Evolutionary conservation across 2,888 invertebrate species (phyloP).

Genomic region (Dendrolimus pini): DNA sequence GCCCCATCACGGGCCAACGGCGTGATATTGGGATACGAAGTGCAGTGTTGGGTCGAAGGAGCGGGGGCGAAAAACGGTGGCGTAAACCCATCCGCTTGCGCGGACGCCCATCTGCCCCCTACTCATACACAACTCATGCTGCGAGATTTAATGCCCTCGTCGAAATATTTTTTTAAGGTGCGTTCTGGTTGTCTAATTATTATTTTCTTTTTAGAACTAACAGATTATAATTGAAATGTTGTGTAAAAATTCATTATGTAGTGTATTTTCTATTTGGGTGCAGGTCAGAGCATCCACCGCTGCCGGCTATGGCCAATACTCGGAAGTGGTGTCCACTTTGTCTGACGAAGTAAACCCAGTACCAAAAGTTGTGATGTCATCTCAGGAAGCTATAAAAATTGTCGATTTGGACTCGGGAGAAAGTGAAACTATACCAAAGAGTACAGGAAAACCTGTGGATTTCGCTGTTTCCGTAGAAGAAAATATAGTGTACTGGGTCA

Average conservation of each 20-base stretch:
- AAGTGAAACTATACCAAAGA: slow-evolving; percentile 77
- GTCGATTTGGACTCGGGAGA: slow-evolving; percentile 85
- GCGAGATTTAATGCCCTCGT: slow-evolving; percentile 73
- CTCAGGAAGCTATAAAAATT: slow-evolving; percentile 82
- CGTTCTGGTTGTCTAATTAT: slow-evolving; percentile 9
- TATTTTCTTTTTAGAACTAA: not conserved
- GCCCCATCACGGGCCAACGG: slow-evolving; percentile 85
- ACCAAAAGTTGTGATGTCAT: slow-evolving; percentile 86
- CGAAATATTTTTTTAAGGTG: slow-evolving; percentile 83
- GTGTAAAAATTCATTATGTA: too few relatives aligned
- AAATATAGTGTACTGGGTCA: slow-evolving; percentile 88
- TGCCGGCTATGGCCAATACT: slow-evolving; percentile 84
- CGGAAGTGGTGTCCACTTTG: slow-evolving; percentile 75
- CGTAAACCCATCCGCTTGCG: slow-evolving; percentile 69
- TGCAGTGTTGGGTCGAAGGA: slow-evolving; percentile 78
- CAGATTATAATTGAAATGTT: too few relatives aligned
- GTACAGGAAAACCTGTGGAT: slow-evolving; percentile 82
- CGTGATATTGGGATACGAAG: slow-evolving; percentile 82
- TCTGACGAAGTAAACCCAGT: slow-evolving; percentile 86
- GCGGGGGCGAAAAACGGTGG: slow-evolving; percentile 13
- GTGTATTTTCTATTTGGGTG: too few relatives aligned
- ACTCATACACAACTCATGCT: slow-evolving; percentile 76
- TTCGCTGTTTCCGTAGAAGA: slow-evolving; percentile 83
- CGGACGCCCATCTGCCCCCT: slow-evolving; percentile 65
- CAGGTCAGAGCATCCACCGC: slow-evolving; percentile 89